Base-by-base conservation (phyloP, 2,797 vertebrate genomes). In the Hapalemur alaotrensis region DNA sequence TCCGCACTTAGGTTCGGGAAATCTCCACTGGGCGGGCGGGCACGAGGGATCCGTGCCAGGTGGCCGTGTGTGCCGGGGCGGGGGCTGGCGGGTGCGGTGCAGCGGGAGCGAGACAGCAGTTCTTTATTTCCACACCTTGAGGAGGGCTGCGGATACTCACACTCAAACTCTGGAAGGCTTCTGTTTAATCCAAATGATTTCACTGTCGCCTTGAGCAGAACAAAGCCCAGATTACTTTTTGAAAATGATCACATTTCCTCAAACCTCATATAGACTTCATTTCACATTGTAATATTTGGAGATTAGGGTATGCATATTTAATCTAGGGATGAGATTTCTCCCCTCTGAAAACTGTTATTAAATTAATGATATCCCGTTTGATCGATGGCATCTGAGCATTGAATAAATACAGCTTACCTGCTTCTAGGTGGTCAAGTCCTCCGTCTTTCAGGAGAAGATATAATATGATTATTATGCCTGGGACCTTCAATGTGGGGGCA, bases 261-360 rank as follows among this genome's bases (percentile, higher is more conserved):
- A 57, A 79, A 38, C 23, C 76, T 10, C 38, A 79, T 1, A 25
- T 28, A 81, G 28, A n/a, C 4, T 54, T 69, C 22, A 30, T 90
- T 88, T 61, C 25, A 82, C 41, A 67, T 65, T 76, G 4, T 79
- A 52, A 54, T 89, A 88, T 73, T 35, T 95, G 38, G 57, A 90
- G 18, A 73, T 73, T 61, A 69, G 13, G 2, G 8, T 76, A 80
- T 89, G 48, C 0, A 32, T 76, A 70, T 38, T 59, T 79, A 96
- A 86, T 79, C 22, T 50, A 30, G 5, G 15, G 7, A 59, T 86
- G 15, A 52, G 2, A 14, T 11, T 52, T 82, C 38, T 38, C 11
- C 22, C 4, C 41, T 83, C 18, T 79, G 57, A 93, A 67, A 83
- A 50, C 23, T 52, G 1, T 73, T 89, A 43, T 61, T 80, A 46